Evolutionary conservation across 1,140 invertebrate genomes (phyloP).

Genomic region (Diabrotica virgifera): DNA sequence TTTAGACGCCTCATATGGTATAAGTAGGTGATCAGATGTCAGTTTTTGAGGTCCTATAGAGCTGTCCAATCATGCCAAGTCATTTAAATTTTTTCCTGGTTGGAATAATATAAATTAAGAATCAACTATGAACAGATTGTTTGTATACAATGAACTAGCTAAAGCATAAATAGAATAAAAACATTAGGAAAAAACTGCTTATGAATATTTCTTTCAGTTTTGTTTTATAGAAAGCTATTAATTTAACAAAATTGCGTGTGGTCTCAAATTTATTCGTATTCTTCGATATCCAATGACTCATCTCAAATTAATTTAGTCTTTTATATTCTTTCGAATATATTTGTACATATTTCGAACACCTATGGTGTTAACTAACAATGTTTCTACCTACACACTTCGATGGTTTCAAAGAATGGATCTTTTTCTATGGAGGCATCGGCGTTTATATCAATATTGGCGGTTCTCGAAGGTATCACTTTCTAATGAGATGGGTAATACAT

Average conservation of each 20-base stretch:
- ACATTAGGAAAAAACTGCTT: too few relatives aligned
- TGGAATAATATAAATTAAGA: too few relatives aligned
- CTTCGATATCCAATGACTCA: not conserved
- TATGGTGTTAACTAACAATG: conserved; percentile 2
- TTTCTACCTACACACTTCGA: not conserved
- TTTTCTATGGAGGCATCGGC: not conserved
- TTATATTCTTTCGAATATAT: not conserved
- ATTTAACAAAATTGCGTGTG: not conserved
- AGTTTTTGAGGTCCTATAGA: too few relatives aligned
- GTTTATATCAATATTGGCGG: not conserved
- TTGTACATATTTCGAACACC: not conserved
- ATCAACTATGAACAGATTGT: too few relatives aligned
- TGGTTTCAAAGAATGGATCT: not conserved
- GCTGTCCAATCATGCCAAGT: too few relatives aligned
- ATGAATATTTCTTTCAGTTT: too few relatives aligned
- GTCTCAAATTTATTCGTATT: not conserved
- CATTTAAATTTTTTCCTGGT: too few relatives aligned
- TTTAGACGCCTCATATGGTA: too few relatives aligned
- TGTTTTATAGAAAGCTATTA: too few relatives aligned
- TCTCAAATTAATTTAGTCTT: not conserved
- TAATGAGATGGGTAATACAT: not conserved
- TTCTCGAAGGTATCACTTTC: not conserved
- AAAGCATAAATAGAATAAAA: too few relatives aligned
- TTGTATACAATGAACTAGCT: too few relatives aligned
- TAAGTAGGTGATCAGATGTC: too few relatives aligned